phyloP scores from a whole-genome alignment of 1,140 invertebrate genomes.

The Zaprionus vittiger region DNA sequence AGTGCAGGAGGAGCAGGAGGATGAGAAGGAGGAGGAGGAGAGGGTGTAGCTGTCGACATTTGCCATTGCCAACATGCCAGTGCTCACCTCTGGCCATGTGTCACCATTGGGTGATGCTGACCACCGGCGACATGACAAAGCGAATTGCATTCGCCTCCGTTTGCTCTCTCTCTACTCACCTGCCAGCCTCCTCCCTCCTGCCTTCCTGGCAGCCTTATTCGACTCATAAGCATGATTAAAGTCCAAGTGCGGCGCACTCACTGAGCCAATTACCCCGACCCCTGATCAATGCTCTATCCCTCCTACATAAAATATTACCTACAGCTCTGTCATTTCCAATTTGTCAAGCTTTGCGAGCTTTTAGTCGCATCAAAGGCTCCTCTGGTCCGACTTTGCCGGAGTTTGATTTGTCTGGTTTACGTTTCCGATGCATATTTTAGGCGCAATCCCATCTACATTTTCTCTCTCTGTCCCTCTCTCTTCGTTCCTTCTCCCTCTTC shows the following conservation, averaged over 20 bases:
- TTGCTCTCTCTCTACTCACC: not conserved
- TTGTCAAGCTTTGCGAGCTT: slow-evolving; percentile 47
- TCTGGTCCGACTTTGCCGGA: not conserved
- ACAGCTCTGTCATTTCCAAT: slow-evolving; percentile 36
- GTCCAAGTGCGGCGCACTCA: slow-evolving; percentile 36
- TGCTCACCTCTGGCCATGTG: slow-evolving; percentile 50
- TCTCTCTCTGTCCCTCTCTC: not conserved
- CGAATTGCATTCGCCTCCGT: slow-evolving; percentile 53
- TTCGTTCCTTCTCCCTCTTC: not conserved
- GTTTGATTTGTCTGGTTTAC: slow-evolving; percentile 32
- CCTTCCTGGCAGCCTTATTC: not conserved
- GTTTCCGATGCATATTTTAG: slow-evolving; percentile 38
- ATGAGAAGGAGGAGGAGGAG: not conserved
- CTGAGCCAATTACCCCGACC: slow-evolving; percentile 29
- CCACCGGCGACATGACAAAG: slow-evolving; percentile 64
- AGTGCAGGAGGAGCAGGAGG: slow-evolving; percentile 10
- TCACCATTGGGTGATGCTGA: slow-evolving; percentile 38
- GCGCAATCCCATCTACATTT: not conserved
- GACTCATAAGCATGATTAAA: slow-evolving; percentile 64
- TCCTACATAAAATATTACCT: slow-evolving; percentile 52
- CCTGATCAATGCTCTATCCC: not conserved
- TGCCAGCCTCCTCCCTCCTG: not conserved
- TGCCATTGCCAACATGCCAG: slow-evolving; percentile 30
- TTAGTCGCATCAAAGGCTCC: slow-evolving; percentile 42
- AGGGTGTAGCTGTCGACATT: slow-evolving; percentile 24